Base-by-base conservation (phyloP, 2,888 invertebrate genomes). In the Agonopterix alstromeriana region DNA sequence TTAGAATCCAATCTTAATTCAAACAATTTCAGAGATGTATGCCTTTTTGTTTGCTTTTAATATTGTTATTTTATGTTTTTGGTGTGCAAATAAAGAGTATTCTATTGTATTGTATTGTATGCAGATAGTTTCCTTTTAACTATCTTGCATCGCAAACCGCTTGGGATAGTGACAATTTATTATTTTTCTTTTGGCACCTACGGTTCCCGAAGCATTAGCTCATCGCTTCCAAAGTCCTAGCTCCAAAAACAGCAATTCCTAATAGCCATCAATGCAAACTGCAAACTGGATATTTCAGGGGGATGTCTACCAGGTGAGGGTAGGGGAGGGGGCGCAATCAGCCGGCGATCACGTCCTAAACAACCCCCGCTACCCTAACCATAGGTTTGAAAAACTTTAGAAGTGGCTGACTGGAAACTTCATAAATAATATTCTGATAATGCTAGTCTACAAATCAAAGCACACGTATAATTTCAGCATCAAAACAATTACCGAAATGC, bases 291-390 rank as follows among this genome's bases (percentile, higher is more conserved):
- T 73, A 67, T 65, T 65, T 58, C 43, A 46, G 48, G 44, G 46
- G 36, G 42, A n/a, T 14, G 35, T 17, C 27, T 36, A 36, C 36
- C 10, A 7, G 36, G 57, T 53, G 51, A 55, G 55, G 52, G 48
- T 50, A 54, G 53, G 56, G 65, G 55, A 56, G 67, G 53, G 56
- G 65, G 55, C 56, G 67, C 68, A 73, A 76, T 76, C 73, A 70
- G 72, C 58, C 65, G 58, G 56, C 67, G 67, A 73, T 73, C 77
- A 71, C 72, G 73, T 73, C 66, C 67, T 67, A 63, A 70, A 61
- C 70, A 66, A 54, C 67, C 69, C 68, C 58, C 58, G 43, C 47
- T 41, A 42, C 40, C 5, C 38, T 10, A 38, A 1, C 27, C 27
- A 27, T 27, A 27, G 27, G 27, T 38, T 38, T 38, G 10, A 10